Percentiles rank a stretch among this genome's conserved stretches.
These are phyloP conservation scores for Halcyon badia DNA, from an alignment of 2,797 vertebrate species.

Conservation along the genomic window DNA sequence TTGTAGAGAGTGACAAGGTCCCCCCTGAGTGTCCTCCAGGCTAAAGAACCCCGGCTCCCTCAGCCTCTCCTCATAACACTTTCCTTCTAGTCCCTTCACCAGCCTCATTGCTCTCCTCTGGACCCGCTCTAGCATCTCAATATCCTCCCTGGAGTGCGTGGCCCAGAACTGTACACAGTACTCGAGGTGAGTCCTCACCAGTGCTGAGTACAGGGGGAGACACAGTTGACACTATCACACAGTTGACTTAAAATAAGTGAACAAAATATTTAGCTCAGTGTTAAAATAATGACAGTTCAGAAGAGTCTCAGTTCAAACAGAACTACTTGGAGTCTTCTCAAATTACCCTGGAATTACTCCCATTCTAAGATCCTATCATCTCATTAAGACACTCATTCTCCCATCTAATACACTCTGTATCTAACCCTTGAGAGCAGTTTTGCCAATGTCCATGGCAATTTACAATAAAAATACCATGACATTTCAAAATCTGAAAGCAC, in stretches of 20 bases:
- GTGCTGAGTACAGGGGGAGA: no score
- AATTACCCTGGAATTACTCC: neutral
- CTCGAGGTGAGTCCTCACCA: no score
- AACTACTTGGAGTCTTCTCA: neutral
- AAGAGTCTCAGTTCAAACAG: neutral
- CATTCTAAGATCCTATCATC: neutral
- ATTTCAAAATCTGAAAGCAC: slow-evolving; percentile 8
- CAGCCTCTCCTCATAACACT: no score
- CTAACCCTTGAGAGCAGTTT: neutral
- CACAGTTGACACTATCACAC: neutral
- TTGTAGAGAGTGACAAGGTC: no score
- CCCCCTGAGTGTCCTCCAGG: no score
- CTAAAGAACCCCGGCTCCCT: no score
- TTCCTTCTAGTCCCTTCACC: no score
- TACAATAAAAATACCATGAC: neutral
- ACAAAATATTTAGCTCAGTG: neutral
- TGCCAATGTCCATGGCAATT: neutral
- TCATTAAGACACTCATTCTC: neutral
- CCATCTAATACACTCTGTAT: neutral
- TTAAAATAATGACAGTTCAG: neutral
- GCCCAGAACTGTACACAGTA: no score
- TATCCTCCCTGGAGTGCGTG: no score
- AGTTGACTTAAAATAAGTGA: neutral
- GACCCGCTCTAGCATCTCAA: no score
- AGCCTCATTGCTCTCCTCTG: no score